Base-by-base conservation (phyloP, 2,888 invertebrate species). In the Rhagonycha lutea region DNA sequence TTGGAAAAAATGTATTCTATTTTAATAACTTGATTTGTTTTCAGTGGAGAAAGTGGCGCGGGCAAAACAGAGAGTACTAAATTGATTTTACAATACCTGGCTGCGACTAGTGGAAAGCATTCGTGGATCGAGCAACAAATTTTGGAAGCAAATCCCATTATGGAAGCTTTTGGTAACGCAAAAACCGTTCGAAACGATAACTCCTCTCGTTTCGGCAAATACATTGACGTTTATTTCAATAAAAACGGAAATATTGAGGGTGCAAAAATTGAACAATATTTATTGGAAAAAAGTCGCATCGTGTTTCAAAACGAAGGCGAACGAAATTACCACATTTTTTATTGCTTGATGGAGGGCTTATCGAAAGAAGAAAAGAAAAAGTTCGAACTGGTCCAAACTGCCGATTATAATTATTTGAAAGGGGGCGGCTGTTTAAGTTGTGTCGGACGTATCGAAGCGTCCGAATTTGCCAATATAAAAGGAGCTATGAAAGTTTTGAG, bases 91-190 rank as follows among this genome's bases (percentile, higher is more conserved):
- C 98, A 98, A 87, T 98, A 98, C 87, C 88, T 98, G 82, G 97
- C 98, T 1, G 95, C 97, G 0, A 95, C 96, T 11, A 96, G 96
- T 85, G 98, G 97, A 0, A 96, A 98, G 85, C 98, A 98, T 87
- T 97, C 97, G 0, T 98, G 98, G 98, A 97, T 98, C 77, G 98
- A 98, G 87, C 97, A 98, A 85, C 98, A 98, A 88, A 98, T 98
- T 76, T 92, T 98, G 80, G 98, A 98, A 88, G 96, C 98, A 0
- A 98, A 98, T 90, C 98, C 98, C 0, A 96, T 98, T 81, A 90
- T 98, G 85, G 98, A 98, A 91, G 98, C 98, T 0, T 98, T 98
- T 85, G 98, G 98, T 73, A 98, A 98, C 88, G 98, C 98, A 0
- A 98, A 97, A 89, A 98, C 98, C 0, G 94, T 97, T 11, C 91